These are phyloP conservation scores for Myopa testacea DNA, from an alignment of 2,888 invertebrate species.

Conservation along the genomic window DNA sequence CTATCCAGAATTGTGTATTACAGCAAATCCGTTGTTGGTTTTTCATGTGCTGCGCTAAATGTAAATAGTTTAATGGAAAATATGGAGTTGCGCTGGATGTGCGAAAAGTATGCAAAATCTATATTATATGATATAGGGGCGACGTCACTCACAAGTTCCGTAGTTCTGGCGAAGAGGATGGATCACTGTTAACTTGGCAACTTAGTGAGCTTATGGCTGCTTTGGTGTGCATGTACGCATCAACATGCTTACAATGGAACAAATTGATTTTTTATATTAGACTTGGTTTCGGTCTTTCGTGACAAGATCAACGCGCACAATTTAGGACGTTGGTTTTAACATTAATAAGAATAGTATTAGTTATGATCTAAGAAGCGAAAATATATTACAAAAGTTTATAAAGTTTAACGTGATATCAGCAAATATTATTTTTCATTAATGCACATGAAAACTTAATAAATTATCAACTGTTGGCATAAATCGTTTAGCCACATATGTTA, in stretches of 20 bases:
- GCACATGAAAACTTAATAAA: too few species aligned
- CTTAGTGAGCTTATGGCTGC: conserved; percentile 87
- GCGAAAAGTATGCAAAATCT: too few species aligned
- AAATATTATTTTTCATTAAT: neutral
- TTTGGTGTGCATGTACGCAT: conserved; percentile 89
- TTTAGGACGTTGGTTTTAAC: conserved; percentile 80
- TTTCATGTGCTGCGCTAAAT: conserved; percentile 86
- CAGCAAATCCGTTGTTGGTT: conserved; percentile 78
- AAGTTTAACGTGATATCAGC: neutral
- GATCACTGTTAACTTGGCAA: conserved; percentile 85
- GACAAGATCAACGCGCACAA: conserved; percentile 73
- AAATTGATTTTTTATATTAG: too few species aligned
- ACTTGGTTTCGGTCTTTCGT: conserved; percentile 85
- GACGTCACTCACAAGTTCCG: conserved; percentile 34
- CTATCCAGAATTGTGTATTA: conserved; percentile 87
- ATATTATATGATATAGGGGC: conserved; percentile 56
- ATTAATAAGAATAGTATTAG: conserved; percentile 17
- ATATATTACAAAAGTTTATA: too few species aligned
- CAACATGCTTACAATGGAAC: conserved; percentile 71
- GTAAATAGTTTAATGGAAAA: conserved; percentile 80
- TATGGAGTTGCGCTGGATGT: conserved; percentile 81
- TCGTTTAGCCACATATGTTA: too few species aligned
- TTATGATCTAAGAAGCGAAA: too few species aligned
- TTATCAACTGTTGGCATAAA: too few species aligned
- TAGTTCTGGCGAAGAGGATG: conserved; percentile 82